phyloP scores from a whole-genome alignment of 2,113 vertebrate species.

The Prolemur simus region DNA sequence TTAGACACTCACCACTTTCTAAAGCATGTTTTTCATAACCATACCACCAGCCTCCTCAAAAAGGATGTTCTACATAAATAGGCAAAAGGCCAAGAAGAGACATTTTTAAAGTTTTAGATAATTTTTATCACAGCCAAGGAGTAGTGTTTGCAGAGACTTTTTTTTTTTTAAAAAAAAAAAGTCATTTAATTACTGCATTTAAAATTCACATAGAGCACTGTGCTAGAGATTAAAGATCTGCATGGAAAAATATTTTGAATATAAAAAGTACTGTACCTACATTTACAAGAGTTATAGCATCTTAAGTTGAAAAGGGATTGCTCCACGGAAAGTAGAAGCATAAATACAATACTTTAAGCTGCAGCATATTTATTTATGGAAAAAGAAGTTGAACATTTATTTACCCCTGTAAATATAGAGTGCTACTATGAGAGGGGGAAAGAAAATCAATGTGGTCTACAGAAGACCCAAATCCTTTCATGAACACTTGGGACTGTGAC shows the following conservation, averaged over 20 bases:
- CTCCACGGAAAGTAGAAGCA: slow-evolving; percentile 30
- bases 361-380: slow-evolving; percentile 30
- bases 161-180: not conserved
- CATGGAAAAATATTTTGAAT: slow-evolving; percentile 44
- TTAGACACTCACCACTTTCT: not conserved
- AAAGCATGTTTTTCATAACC: not conserved
- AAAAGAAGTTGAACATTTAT: not conserved
- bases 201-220: slow-evolving; percentile 55
- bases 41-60: not conserved
- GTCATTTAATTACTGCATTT: slow-evolving; percentile 63
- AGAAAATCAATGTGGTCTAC: not conserved
- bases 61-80: not conserved
- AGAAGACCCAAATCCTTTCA: not conserved
- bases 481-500: not conserved
- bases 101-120: not conserved
- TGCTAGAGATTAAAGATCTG: slow-evolving; percentile 64
- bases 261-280: not conserved
- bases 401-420: not conserved
- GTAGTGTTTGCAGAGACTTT: not conserved
- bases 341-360: slow-evolving; percentile 12
- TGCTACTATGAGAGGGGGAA: not conserved
- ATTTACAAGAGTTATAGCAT: slow-evolving; percentile 56
- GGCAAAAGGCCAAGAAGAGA: not conserved
- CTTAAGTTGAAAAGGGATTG: slow-evolving; percentile 37
- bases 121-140: slow-evolving; percentile 35